These are phyloP conservation scores for Pagetopsis macropterus DNA, from an alignment of 2,797 vertebrate genomes.

Conservation along the genomic window DNA sequence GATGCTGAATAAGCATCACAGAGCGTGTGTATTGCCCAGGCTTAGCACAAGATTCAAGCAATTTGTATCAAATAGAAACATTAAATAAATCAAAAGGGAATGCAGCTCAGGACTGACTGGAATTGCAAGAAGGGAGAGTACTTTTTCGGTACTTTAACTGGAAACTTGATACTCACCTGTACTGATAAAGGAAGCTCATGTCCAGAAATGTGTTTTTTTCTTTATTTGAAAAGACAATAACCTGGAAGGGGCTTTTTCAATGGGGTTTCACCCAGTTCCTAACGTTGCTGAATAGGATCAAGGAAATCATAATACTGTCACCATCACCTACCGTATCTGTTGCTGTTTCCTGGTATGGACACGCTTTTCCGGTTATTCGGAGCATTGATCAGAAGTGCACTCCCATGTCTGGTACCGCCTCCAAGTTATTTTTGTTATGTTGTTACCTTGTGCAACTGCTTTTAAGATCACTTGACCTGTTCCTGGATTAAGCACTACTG, in stretches of 20 bases:
- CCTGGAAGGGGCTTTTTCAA: too few species aligned
- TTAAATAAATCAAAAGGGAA: too few species aligned
- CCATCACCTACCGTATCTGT: too few species aligned
- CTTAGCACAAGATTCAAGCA: neutral
- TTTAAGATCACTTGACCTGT: too few species aligned
- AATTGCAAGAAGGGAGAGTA: neutral
- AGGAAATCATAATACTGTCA: too few species aligned
- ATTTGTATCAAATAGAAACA: too few species aligned
- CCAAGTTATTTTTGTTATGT: neutral
- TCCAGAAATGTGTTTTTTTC: too few species aligned
- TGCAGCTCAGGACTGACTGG: too few species aligned
- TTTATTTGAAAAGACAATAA: too few species aligned
- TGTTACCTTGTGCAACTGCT: too few species aligned
- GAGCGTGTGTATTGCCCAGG: neutral
- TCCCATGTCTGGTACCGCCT: neutral
- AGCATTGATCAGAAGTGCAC: neutral
- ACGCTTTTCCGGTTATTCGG: conserved; percentile 9
- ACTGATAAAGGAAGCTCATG: neutral
- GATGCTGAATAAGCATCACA: conserved; percentile 3
- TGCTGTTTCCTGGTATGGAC: neutral
- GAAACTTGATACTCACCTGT: neutral
- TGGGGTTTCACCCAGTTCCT: neutral
- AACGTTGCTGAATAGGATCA: neutral
- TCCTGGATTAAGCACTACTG: too few species aligned
- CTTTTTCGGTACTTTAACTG: neutral